Conservation (phyloP, 30 jellyfish, hydroid and myxozoan species). For the Cassiopea andromeda region DNA sequence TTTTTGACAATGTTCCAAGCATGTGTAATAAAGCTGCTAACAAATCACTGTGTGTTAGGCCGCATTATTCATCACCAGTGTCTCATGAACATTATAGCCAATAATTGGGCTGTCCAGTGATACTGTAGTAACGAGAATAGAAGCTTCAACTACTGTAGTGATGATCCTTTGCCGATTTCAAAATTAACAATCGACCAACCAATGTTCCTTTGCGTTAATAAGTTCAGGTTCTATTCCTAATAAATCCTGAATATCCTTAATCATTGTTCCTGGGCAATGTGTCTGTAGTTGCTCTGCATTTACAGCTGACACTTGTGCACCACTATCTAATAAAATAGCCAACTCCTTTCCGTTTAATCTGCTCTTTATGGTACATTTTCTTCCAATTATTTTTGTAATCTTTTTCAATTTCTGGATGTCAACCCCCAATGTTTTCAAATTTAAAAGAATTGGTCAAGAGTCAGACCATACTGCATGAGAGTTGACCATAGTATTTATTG, state of each 20-base stretch:
- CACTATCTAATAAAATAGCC: slow-evolving; percentile 2
- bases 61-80: neutral
- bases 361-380: slow-evolving; percentile 7
- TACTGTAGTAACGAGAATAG: neutral
- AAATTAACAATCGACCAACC: neutral
- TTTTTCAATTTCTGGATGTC: neutral
- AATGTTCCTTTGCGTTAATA: slow-evolving; percentile 15
- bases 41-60: neutral
- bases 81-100: neutral
- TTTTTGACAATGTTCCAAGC: neutral
- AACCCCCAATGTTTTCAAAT: too few relatives aligned
- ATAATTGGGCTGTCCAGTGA: slow-evolving; percentile 7
- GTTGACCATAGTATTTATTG: too few relatives aligned
- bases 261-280: neutral
- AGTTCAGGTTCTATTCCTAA: slow-evolving; percentile 8
- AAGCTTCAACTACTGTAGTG: slow-evolving; percentile 5
- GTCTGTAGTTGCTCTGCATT: neutral
- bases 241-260: slow-evolving; percentile 1
- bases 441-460: too few relatives aligned
- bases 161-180: slow-evolving; percentile 20
- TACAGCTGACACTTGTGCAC: slow-evolving; percentile 19
- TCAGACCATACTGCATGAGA: too few relatives aligned
- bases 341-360: neutral
- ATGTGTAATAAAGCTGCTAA: slow-evolving; percentile 1
- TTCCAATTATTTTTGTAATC: slow-evolving; percentile 2